These are phyloP conservation scores for Anoplolepis gracilipes DNA, from an alignment of 1,140 invertebrate genomes.

Conservation along the genomic window DNA sequence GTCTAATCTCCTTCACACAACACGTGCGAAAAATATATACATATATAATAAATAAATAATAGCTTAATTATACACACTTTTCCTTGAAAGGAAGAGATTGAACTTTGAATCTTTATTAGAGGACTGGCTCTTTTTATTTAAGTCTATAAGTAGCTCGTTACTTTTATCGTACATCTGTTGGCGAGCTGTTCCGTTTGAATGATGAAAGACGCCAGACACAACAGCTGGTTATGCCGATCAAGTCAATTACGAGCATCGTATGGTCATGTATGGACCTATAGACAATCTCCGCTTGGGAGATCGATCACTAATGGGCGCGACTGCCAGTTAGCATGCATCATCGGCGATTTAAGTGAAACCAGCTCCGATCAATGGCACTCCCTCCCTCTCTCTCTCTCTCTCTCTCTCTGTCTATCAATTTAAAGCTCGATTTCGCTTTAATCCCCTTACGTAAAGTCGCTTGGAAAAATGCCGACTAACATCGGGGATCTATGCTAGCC, in stretches of 20 bases:
- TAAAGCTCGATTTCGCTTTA: slow-evolving; percentile 61
- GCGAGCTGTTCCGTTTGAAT: slow-evolving; percentile 46
- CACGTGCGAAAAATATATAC: not conserved
- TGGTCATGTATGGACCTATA: slow-evolving; percentile 49
- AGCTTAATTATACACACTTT: not conserved
- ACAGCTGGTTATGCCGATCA: slow-evolving; percentile 51
- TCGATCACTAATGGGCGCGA: slow-evolving; percentile 55
- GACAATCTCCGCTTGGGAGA: slow-evolving; percentile 56
- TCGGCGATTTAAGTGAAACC: slow-evolving; percentile 62
- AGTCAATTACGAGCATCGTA: slow-evolving; percentile 49
- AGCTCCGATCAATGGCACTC: slow-evolving; percentile 51
- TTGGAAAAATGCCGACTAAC: slow-evolving; percentile 60
- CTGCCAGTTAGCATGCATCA: slow-evolving; percentile 61
- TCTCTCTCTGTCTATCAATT: slow-evolving; percentile 39
- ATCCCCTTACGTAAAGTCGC: slow-evolving; percentile 56
- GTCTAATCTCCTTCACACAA: not conserved
- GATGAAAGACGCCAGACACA: slow-evolving; percentile 57
- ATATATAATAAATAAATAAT: not conserved
- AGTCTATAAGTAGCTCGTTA: slow-evolving; percentile 6
- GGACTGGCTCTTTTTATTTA: not conserved
- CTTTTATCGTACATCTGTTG: slow-evolving; percentile 5
- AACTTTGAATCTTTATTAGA: not conserved
- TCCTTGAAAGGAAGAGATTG: not conserved
- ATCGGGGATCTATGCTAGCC: slow-evolving; percentile 48
- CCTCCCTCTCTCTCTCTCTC: slow-evolving; percentile 21